phyloP scores from a whole-genome alignment of 2,113 vertebrate genomes.

The Chrysochloris asiatica region DNA sequence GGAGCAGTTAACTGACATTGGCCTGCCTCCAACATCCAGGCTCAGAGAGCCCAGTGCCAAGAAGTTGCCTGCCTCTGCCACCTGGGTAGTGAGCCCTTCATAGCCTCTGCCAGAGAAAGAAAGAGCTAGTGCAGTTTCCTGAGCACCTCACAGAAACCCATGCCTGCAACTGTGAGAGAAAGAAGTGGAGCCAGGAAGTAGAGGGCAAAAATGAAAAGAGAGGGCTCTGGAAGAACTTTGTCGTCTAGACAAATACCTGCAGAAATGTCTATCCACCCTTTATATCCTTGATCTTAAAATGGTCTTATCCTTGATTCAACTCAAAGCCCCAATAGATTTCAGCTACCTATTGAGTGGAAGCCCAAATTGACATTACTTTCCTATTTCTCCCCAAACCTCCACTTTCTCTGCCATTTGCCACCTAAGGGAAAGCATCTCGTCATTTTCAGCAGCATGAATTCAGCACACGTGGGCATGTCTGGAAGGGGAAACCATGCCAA shows the following conservation, averaged over 20 bases:
- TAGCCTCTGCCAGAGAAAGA: background rate
- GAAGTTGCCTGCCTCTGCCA: background rate
- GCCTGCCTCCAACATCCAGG: background rate
- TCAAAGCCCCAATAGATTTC: background rate
- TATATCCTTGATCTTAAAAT: too few relatives aligned
- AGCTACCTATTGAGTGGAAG: background rate
- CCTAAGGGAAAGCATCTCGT: background rate
- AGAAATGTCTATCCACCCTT: background rate
- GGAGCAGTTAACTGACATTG: accelerated
- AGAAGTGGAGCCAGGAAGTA: background rate
- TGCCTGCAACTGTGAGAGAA: background rate
- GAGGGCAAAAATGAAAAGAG: background rate
- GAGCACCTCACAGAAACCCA: background rate
- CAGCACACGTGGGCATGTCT: background rate
- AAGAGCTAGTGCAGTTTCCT: background rate
- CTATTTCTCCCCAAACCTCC: background rate
- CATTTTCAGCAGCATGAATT: background rate
- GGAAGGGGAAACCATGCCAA: background rate
- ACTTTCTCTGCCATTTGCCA: background rate
- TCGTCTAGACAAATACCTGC: background rate
- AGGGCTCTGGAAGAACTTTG: background rate
- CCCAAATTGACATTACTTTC: background rate
- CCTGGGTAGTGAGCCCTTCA: background rate
- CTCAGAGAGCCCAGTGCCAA: background rate
- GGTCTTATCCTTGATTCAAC: background rate